Evolutionary conservation across 2,113 vertebrate genomes (phyloP).

Genomic region (Sinocyclocheilus anshuiensis): DNA sequence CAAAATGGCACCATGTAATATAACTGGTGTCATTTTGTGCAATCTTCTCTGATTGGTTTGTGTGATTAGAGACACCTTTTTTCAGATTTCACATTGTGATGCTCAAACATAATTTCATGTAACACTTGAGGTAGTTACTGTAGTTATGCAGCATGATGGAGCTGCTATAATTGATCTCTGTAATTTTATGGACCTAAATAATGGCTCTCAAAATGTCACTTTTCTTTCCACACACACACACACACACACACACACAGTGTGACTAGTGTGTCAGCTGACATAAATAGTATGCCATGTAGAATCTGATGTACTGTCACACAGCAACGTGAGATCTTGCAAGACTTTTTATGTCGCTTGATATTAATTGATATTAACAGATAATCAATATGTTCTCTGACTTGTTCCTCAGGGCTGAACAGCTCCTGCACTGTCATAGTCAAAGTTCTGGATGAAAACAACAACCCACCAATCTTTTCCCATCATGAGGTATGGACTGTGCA

Average conservation of each 20-base stretch:
- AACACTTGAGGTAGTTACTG: not conserved
- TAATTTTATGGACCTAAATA: not conserved
- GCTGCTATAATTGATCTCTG: not conserved
- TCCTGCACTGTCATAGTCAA: slow-evolving; percentile 36
- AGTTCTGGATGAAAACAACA: slow-evolving; percentile 76
- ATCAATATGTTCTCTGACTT: slow-evolving; percentile 51
- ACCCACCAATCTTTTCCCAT: slow-evolving; percentile 71
- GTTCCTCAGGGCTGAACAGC: slow-evolving; percentile 72
- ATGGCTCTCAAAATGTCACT: not conserved
- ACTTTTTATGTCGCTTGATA: not conserved
- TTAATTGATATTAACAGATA: slow-evolving; percentile 56
- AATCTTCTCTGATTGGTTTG: not conserved
- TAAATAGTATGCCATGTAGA: too few relatives aligned
- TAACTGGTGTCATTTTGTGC: not conserved
- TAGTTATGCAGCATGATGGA: not conserved
- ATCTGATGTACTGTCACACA: not conserved
- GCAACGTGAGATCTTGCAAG: not conserved
- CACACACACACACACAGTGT: not conserved
- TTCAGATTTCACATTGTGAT: not conserved
- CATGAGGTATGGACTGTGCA: slow-evolving; percentile 67
- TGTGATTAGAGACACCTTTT: not conserved
- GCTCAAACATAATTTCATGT: not conserved
- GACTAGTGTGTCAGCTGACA: not conserved
- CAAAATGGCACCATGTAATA: not conserved
- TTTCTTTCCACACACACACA: not conserved